Evolutionary conservation across 2,113 vertebrate species (phyloP), one percentile per base, ranked within the genome.

Genomic region (Tautogolabrus adspersus): DNA sequence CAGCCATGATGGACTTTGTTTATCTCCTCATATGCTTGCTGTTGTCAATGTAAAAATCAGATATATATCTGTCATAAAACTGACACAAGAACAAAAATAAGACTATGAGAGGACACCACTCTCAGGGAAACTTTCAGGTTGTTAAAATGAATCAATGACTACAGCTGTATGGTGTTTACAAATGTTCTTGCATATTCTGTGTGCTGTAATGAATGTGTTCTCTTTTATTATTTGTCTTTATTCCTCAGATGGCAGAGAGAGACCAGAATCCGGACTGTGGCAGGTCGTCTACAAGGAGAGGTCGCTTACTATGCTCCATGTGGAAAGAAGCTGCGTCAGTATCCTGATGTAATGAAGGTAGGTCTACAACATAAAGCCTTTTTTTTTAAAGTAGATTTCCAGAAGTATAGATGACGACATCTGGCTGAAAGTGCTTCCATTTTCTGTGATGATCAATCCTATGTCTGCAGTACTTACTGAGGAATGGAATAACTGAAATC

Each of bases 281-380:
- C 95, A 66, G 97, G 96, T 46, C 97, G 96, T 38, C 92, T 97
- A 66, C 97, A 97, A 86, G 97, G 97, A 86, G 96, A 98, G 89
- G 97, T 98, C 74, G 93, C 95, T 0, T 99, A 99, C 93, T 97
- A 96, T 87, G 94, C 97, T 80, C 98, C 98, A 8, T 99, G 98
- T 93, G 97, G 97, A 60, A 98, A 97, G 94, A 99, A 97, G 91
- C 92, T 98, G 76, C 94, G 96, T 37, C 97, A 98, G 85, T 99
- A 97, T 90, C 96, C 97, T 70, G 97, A 99, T 86, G 95, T 99
- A 52, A 95, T 96, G 86, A 99, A 99, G 96, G 97, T 98, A 94
- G 68, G 37, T n/a, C 40, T 47, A 37, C 6, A 21, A 8, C 44
- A 1, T 40, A 18, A 37, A 11, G 10, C 15, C 5, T 16, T 46